These are phyloP conservation scores for Gymnobelideus leadbeateri DNA, from an alignment of 2,113 vertebrate genomes.

Conservation along the genomic window DNA sequence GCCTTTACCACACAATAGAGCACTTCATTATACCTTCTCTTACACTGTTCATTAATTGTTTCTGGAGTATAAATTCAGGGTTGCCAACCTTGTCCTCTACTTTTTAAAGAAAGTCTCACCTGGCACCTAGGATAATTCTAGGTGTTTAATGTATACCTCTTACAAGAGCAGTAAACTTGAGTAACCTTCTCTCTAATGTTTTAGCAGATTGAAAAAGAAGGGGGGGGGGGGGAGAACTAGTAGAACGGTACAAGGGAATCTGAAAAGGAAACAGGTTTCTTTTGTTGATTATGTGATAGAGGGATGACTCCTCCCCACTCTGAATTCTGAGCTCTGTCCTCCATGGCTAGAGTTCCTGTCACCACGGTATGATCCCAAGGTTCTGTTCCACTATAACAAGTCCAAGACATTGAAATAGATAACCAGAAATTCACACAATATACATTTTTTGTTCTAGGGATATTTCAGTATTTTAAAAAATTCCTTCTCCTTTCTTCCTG, in stretches of 20 bases:
- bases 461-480: background rate
- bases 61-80: background rate
- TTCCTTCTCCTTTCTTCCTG: background rate
- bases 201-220: background rate
- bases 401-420: background rate
- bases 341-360: background rate
- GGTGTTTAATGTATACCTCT: background rate
- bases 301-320: background rate
- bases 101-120: background rate
- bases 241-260: background rate
- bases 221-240: background rate
- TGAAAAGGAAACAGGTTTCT: background rate
- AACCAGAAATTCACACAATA: background rate
- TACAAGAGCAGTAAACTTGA: background rate
- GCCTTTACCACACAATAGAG: background rate
- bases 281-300: conserved; percentile 1
- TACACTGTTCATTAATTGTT: background rate
- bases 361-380: background rate
- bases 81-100: background rate
- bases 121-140: background rate
- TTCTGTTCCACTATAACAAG: background rate
- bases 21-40: background rate
- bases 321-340: background rate
- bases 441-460: background rate
- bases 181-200: background rate